Base-by-base conservation (phyloP, 1,140 invertebrate species). In the Holcopasites calliopsidis region DNA sequence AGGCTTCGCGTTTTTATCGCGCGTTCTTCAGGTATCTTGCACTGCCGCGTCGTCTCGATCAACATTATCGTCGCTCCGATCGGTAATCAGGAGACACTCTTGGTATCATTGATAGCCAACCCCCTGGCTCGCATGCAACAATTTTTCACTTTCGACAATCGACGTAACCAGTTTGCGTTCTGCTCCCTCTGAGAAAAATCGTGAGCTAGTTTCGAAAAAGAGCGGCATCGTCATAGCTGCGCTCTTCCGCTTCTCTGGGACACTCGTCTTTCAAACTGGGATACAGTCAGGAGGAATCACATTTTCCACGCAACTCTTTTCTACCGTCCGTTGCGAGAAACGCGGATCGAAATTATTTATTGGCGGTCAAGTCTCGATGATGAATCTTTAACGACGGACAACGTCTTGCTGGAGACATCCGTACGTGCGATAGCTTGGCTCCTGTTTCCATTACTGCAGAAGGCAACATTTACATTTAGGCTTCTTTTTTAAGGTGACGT, bases 401-500 rank as follows among this genome's bases (percentile, higher is more conserved):
- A 77, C 61, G 28, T 65, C 61, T 68, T 65, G 42, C 44, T 49
- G 62, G 50, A 35, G 62, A 38, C 49, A 21, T 60, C 18, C 44
- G 13, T n/a, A n/a, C 49, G 35, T 31, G 42, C 38, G 42, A n/a
- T 54, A 44, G 49, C 33, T 54, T 58, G 44, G 10, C 11, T 54
- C 47, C 26, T 42, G 47, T 65, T 47, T 79, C 61, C 72, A 84
- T 94, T 96, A 97, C 94, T 97, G 96, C 87, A 97, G 94, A 77
- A 96, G 95, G 92, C 96, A 97, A 93, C 96, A 97, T 90, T 96
- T 95, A 93, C 96, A 97, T 92, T 96, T 97, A 90, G 95, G 95
- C 92, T 97, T 97, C 93, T 97, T 97, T 92, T 97, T 97, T 83
- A 97, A 93, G 84, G 95, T 95, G 73, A 97, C 95, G 88, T 96